Percentiles rank a stretch among this genome's conserved stretches.
Conservation (phyloP, 2,113 vertebrate genomes). For the Orthonyx spaldingii region DNA sequence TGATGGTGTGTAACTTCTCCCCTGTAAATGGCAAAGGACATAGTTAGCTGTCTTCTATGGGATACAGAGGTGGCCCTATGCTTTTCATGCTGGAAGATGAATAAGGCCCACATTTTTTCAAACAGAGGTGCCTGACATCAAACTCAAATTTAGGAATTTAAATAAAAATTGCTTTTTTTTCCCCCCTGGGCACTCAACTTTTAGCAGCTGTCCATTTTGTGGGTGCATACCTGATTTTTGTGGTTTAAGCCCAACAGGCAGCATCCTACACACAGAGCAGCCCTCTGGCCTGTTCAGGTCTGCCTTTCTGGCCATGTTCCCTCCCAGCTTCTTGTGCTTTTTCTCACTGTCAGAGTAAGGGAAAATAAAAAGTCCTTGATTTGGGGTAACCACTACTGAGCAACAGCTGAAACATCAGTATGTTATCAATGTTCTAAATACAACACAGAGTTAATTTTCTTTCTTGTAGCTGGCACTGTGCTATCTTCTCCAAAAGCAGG, state of each 20-base stretch:
- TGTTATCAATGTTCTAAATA: not conserved
- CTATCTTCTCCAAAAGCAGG: not conserved
- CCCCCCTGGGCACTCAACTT: not conserved
- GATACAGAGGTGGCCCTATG: not conserved
- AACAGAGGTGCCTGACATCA: rapidly evolving
- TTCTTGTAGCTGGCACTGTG: not conserved
- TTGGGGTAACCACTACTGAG: too few species aligned
- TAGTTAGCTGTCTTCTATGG: not conserved
- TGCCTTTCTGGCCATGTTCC: not conserved
- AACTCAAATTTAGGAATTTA: not conserved
- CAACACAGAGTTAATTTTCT: not conserved
- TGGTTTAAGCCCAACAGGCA: not conserved
- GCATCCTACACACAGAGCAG: rapidly evolving
- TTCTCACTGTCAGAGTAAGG: not conserved
- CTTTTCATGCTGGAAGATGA: not conserved
- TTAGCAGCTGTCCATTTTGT: not conserved
- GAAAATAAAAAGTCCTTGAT: not conserved
- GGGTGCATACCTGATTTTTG: not conserved
- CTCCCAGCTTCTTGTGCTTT: not conserved
- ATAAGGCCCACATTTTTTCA: not conserved
- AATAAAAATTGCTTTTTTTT: not conserved
- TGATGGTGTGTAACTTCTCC: not conserved
- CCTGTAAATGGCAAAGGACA: not conserved
- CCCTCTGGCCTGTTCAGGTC: not conserved
- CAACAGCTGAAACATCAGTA: not conserved